A percentile compares a stretch with the other conserved stretches of the same genome.
phyloP scores from a whole-genome alignment of 1,140 invertebrate species.

The Drosophila prosaltans region DNA sequence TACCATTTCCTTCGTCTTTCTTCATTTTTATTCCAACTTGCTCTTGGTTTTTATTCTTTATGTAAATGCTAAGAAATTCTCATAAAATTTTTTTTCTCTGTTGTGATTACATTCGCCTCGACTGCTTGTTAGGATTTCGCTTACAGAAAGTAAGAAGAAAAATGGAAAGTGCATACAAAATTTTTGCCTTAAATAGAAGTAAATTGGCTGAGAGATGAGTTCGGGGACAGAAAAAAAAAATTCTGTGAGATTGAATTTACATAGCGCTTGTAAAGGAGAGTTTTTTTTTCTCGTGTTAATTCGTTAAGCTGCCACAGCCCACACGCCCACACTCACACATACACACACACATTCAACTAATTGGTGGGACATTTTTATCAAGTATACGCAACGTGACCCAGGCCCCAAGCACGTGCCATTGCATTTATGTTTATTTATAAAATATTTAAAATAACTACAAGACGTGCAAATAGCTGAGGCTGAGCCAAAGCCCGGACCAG shows the following conservation, averaged over 20 bases:
- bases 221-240: not conserved
- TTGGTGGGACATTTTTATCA: slow-evolving; percentile 37
- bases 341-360: slow-evolving; percentile 3
- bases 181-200: not conserved
- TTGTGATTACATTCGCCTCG: slow-evolving; percentile 57
- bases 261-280: not conserved
- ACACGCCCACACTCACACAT: slow-evolving; percentile 8
- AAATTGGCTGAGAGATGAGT: not conserved
- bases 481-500: not conserved
- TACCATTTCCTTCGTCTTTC: slow-evolving; percentile 11
- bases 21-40: not conserved
- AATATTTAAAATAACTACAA: slow-evolving; percentile 74
- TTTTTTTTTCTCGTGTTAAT: slow-evolving; percentile 33
- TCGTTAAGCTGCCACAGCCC: slow-evolving; percentile 30
- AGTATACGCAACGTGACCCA: slow-evolving; percentile 58
- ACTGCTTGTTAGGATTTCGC: slow-evolving; percentile 36
- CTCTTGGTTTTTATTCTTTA: slow-evolving; percentile 42
- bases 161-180: slow-evolving; percentile 42
- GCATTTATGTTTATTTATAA: slow-evolving; percentile 76
- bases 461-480: slow-evolving; percentile 66
- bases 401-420: slow-evolving; percentile 52
- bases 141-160: slow-evolving; percentile 7
- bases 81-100: slow-evolving; percentile 27
- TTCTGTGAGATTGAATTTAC: slow-evolving; percentile 4
- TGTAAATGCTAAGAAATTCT: slow-evolving; percentile 63